phyloP scores from a whole-genome alignment of 2,797 vertebrate species.

The Melanogrammus aeglefinus region DNA sequence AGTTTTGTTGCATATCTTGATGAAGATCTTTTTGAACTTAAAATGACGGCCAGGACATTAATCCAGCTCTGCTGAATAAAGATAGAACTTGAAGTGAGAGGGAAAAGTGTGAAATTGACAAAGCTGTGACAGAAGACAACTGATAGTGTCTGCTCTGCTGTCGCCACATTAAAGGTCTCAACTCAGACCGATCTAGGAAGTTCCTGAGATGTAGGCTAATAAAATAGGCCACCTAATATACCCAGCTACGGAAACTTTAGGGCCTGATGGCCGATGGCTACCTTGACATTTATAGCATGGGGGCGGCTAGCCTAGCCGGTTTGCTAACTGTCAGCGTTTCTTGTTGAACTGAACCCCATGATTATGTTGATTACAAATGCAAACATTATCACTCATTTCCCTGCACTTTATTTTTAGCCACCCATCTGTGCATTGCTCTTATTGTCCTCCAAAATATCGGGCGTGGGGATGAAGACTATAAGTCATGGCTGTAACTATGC shows the following conservation, averaged over 20 bases:
- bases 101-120: conserved; percentile 53
- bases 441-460: conserved; percentile 36
- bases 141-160: conserved; percentile 13
- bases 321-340: conserved; percentile 37
- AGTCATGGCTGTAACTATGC: conserved; percentile 59
- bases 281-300: conserved; percentile 1
- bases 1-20: conserved; percentile 61
- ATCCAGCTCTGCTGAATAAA: conserved; percentile 57
- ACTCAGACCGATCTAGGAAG: not conserved
- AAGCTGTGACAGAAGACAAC: conserved; percentile 31
- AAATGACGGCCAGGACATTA: conserved; percentile 61
- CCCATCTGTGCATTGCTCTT: conserved; percentile 60
- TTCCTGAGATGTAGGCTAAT: not conserved
- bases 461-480: conserved; percentile 52
- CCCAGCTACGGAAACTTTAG: not conserved
- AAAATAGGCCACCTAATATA: not conserved
- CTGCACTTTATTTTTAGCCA: conserved; percentile 38
- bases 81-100: conserved; percentile 44
- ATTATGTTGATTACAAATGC: conserved; percentile 27
- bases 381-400: conserved; percentile 43
- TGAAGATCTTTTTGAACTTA: conserved; percentile 54
- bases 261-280: not conserved
- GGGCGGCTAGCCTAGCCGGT: conserved; percentile 23
- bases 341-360: not conserved
- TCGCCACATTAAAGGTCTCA: not conserved